phyloP scores from a whole-genome alignment of 2,888 invertebrate species.

The Baccha elongata region DNA sequence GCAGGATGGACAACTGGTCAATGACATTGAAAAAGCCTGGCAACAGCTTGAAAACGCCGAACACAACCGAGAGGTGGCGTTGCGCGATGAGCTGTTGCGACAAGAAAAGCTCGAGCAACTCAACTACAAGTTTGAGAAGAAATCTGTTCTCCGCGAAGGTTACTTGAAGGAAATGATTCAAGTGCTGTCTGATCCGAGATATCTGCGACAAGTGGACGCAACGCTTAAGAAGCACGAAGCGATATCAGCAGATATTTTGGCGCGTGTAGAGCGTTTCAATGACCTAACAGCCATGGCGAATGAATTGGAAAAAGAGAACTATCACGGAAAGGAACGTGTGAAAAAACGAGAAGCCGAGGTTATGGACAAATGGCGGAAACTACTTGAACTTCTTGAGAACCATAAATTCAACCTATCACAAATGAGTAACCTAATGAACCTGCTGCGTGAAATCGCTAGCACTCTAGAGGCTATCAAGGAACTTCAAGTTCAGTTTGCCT shows the following conservation, averaged over 20 bases:
- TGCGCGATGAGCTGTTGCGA: constrained; percentile 93
- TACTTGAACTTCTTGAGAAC: constrained; percentile 92
- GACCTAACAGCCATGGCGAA: constrained; percentile 96
- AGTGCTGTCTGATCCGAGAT: constrained; percentile 95
- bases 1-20: constrained; percentile 94
- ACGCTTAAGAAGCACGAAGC: constrained; percentile 99
- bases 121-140: constrained; percentile 97
- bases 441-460: constrained; percentile 96
- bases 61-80: constrained; percentile 95
- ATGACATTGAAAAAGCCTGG: constrained; percentile 98
- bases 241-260: constrained; percentile 97
- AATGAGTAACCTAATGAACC: constrained; percentile 92
- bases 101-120: constrained; percentile 97
- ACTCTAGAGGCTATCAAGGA: constrained; percentile 92
- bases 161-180: constrained; percentile 99
- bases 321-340: constrained; percentile 94
- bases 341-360: constrained; percentile 86
- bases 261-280: constrained; percentile 95
- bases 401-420: constrained; percentile 90
- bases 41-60: constrained; percentile 95
- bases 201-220: constrained; percentile 96
- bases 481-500: constrained; percentile 88
- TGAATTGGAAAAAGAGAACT: constrained; percentile 95
- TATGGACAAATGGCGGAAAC: constrained; percentile 92
- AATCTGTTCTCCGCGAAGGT: constrained; percentile 96